phyloP scores from a whole-genome alignment of 1,140 invertebrate species.

The Drosophila persimilis region DNA sequence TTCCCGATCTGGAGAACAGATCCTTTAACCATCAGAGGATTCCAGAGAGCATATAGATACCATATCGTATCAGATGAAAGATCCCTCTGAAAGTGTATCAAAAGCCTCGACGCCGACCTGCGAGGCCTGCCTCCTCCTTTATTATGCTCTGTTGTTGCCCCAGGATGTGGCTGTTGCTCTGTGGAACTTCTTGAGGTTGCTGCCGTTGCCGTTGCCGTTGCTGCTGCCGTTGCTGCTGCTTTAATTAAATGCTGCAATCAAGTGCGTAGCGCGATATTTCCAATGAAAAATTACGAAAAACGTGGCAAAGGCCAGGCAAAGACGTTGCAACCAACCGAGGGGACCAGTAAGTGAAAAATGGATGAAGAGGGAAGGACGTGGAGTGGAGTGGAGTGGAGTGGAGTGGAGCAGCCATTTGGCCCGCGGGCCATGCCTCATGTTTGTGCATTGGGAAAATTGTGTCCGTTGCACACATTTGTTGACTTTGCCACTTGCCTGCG shows the following conservation, averaged over 20 bases:
- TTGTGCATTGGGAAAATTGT: conserved; percentile 77
- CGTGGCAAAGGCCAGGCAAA: conserved; percentile 52
- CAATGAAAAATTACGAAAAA: conserved; percentile 78
- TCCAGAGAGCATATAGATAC: too few species aligned
- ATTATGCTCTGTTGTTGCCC: conserved; percentile 73
- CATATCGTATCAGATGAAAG: too few species aligned
- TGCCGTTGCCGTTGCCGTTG: conserved; percentile 10
- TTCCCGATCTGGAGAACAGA: too few species aligned
- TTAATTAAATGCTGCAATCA: conserved; percentile 82
- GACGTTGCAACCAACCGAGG: conserved; percentile 7
- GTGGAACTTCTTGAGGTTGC: conserved; percentile 12
- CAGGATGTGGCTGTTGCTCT: conserved; percentile 49
- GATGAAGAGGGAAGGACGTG: conserved; percentile 1
- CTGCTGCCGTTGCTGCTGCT: conserved; percentile 55
- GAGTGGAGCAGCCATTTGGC: conserved; percentile 50
- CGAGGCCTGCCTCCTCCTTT: conserved; percentile 7
- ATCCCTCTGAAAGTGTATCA: too few species aligned
- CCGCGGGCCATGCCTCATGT: conserved; percentile 60
- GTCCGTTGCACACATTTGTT: conserved; percentile 79
- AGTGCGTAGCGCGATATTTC: conserved; percentile 81
- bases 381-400: conserved; percentile 1
- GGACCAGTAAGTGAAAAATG: conserved; percentile 5
- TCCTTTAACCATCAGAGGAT: too few species aligned
- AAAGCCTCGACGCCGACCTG: too few species aligned
- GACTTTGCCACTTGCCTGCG: conserved; percentile 75